Evolutionary conservation across 1,140 invertebrate species (phyloP).

Genomic region (Conus ventricosus): DNA sequence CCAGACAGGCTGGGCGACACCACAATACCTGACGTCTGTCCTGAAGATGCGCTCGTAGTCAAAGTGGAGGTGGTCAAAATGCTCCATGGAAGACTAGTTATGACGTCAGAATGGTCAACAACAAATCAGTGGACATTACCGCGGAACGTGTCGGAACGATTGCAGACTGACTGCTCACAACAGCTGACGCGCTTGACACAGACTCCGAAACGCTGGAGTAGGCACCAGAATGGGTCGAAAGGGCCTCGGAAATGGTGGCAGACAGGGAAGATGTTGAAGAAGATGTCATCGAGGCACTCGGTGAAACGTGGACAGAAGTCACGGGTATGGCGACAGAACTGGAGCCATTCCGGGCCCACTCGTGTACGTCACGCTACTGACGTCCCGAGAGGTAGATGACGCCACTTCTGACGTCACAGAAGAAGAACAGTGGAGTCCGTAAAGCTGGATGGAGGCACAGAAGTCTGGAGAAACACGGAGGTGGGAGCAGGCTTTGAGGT

Average conservation of each 20-base stretch:
- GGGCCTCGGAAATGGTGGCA: not conserved
- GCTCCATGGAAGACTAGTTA: not conserved
- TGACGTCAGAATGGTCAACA: not conserved
- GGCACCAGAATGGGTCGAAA: not conserved
- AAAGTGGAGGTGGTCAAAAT: not conserved
- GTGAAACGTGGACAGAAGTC: not conserved
- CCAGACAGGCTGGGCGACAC: not conserved
- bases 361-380: not conserved
- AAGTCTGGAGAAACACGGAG: not conserved
- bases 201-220: not conserved
- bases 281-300: not conserved
- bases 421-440: not conserved
- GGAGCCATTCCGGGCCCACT: not conserved
- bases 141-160: not conserved
- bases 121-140: not conserved
- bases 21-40: not conserved
- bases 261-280: not conserved
- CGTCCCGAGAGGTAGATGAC: not conserved
- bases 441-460: not conserved
- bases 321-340: not conserved
- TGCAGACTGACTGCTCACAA: not conserved
- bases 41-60: not conserved
- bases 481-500: not conserved
- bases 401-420: not conserved
- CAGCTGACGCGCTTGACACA: not conserved